Percentiles rank a stretch among this genome's conserved stretches.
phyloP scores from a whole-genome alignment of 2,113 vertebrate species.

The Monarcha castaneiventris region DNA sequence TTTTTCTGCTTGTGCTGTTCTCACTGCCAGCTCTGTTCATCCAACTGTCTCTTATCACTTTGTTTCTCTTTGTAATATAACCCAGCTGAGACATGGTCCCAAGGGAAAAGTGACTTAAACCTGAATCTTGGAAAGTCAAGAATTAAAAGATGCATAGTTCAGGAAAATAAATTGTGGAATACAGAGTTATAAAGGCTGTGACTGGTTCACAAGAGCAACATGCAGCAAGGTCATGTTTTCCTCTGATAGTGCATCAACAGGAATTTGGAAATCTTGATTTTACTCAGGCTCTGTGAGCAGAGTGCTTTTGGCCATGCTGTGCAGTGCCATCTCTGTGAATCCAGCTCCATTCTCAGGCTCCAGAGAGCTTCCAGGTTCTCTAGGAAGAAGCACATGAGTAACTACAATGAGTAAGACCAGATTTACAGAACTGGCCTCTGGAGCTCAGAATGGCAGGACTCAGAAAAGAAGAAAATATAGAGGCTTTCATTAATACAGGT shows the following conservation, averaged over 20 bases:
- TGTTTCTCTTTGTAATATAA: not conserved
- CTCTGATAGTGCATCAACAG: not conserved
- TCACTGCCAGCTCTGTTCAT: not conserved
- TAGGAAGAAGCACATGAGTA: not conserved
- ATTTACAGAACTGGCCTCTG: not conserved
- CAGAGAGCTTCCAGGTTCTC: not conserved
- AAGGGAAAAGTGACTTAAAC: not conserved
- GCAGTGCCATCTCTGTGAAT: not conserved
- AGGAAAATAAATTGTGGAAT: not conserved
- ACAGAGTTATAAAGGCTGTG: not conserved
- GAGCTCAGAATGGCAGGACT: not conserved
- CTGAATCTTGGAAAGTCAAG: not conserved
- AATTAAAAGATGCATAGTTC: not conserved
- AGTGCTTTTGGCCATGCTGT: not conserved
- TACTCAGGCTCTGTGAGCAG: not conserved
- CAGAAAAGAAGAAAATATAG: not conserved
- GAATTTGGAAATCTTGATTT: not conserved
- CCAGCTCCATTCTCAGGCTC: not conserved
- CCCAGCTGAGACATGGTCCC: not conserved
- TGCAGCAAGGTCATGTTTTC: not conserved
- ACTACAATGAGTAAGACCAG: not conserved
- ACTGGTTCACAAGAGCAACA: not conserved
- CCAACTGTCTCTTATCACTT: not conserved
- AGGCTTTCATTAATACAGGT: not conserved
- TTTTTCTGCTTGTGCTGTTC: not conserved